phyloP scores from a whole-genome alignment of 1,140 invertebrate genomes.

The Diorhabda elongata region DNA sequence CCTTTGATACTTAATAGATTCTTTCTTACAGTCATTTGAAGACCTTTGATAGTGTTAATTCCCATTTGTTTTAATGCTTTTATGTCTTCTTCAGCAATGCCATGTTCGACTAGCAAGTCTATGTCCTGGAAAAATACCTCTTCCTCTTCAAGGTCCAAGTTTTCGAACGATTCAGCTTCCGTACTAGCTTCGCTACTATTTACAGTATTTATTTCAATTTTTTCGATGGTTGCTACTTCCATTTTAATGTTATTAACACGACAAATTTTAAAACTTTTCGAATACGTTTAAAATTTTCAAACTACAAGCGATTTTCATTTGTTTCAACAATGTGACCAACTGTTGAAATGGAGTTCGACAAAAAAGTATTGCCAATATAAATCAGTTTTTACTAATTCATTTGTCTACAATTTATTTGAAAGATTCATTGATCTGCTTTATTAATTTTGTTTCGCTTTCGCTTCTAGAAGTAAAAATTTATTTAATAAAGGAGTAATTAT shows the following conservation, averaged over 20 bases:
- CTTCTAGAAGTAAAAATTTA: too few species aligned
- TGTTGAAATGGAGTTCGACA: too few species aligned
- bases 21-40: constrained; percentile 76
- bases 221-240: neutral
- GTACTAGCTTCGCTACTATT: constrained; percentile 19
- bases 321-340: too few species aligned
- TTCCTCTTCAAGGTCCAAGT: constrained; percentile 43
- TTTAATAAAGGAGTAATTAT: too few species aligned
- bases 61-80: constrained; percentile 74
- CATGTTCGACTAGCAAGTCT: constrained; percentile 54
- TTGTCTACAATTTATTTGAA: too few species aligned
- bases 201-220: neutral
- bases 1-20: constrained; percentile 71
- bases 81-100: constrained; percentile 60
- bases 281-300: neutral
- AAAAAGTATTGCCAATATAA: too few species aligned
- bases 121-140: constrained; percentile 55
- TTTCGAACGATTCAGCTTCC: constrained; percentile 24
- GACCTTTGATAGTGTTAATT: constrained; percentile 76
- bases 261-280: neutral
- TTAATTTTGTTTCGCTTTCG: too few species aligned
- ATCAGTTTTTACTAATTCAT: too few species aligned
- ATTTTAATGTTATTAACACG: constrained; percentile 7
- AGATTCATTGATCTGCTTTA: too few species aligned
- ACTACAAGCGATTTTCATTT: too few species aligned